Evolutionary conservation across 2,797 vertebrate species (phyloP).

Genomic region (Lindbergichthys nudifrons): DNA sequence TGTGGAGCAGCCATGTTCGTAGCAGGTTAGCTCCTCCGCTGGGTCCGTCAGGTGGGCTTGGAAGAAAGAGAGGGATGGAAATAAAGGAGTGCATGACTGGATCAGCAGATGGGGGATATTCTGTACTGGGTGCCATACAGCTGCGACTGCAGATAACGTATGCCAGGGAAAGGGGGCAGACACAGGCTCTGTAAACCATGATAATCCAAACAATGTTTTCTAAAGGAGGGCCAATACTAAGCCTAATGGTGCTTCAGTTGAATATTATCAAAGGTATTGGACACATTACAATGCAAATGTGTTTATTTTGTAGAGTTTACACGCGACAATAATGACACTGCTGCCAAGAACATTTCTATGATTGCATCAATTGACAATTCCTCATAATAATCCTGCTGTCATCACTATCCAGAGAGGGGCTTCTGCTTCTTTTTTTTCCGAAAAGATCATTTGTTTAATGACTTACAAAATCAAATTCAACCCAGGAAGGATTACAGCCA

Average conservation of each 20-base stretch:
- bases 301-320: conserved; percentile 51
- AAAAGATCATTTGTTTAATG: conserved; percentile 38
- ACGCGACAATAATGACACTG: conserved; percentile 16
- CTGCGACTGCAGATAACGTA: conserved; percentile 77
- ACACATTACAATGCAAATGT: conserved; percentile 65
- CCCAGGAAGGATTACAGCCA: background rate
- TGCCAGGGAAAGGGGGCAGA: conserved; percentile 70
- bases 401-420: conserved; percentile 17
- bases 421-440: background rate
- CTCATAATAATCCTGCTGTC: conserved; percentile 40
- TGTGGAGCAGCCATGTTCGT: conserved; percentile 64
- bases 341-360: conserved; percentile 44
- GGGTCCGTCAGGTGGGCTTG: conserved; percentile 72
- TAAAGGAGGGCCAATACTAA: conserved; percentile 61
- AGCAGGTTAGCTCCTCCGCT: conserved; percentile 72
- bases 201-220: conserved; percentile 73
- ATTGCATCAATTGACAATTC: conserved; percentile 46
- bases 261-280: conserved; percentile 66
- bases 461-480: conserved; percentile 36
- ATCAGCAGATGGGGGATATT: conserved; percentile 75
- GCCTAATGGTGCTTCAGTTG: conserved; percentile 68
- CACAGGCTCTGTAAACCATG: conserved; percentile 70
- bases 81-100: conserved; percentile 76
- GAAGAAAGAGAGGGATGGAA: conserved; percentile 65
- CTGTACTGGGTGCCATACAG: conserved; percentile 76